phyloP scores from a whole-genome alignment of 2,888 invertebrate species.

The Helleia helle region DNA sequence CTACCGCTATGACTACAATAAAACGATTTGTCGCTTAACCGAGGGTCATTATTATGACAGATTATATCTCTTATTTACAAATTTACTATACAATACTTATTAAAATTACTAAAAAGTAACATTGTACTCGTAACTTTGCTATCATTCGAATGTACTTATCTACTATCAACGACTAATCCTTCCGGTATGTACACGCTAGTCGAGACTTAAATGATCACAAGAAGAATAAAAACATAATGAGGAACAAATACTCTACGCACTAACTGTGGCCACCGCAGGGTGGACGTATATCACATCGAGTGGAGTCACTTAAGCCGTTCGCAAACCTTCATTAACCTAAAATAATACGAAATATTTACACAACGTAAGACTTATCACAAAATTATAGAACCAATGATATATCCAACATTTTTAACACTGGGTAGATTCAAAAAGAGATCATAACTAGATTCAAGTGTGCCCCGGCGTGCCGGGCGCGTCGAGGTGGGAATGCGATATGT shows the following conservation, averaged over 20 bases:
- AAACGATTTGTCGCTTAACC: conserved; percentile 69
- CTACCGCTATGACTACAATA: conserved; percentile 68
- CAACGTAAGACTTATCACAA: conserved; percentile 59
- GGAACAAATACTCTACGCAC: conserved; percentile 64
- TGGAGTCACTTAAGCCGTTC: conserved; percentile 49
- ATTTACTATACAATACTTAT: conserved; percentile 65
- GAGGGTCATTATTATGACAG: conserved; percentile 63
- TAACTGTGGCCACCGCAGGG: conserved; percentile 47
- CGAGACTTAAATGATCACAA: conserved; percentile 68
- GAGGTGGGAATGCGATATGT: conserved; percentile 65
- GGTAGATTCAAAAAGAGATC: conserved; percentile 71
- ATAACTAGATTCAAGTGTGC: conserved; percentile 66
- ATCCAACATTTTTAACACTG: conserved; percentile 63
- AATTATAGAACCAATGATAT: conserved; percentile 56
- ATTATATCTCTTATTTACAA: conserved; percentile 73
- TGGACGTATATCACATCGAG: conserved; percentile 55
- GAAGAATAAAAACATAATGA: conserved; percentile 53
- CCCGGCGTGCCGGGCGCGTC: conserved; percentile 35
- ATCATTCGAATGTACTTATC: conserved; percentile 62
- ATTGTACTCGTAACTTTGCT: conserved; percentile 68
- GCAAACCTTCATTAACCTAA: conserved; percentile 36
- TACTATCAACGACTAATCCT: conserved; percentile 39
- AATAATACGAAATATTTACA: conserved; percentile 57
- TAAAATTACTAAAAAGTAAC: conserved; percentile 63
- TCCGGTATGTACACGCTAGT: conserved; percentile 60